Evolutionary conservation across 2,888 invertebrate genomes (phyloP), one percentile per base, ranked within the genome.

Genomic region (Pachymerium ferrugineum): DNA sequence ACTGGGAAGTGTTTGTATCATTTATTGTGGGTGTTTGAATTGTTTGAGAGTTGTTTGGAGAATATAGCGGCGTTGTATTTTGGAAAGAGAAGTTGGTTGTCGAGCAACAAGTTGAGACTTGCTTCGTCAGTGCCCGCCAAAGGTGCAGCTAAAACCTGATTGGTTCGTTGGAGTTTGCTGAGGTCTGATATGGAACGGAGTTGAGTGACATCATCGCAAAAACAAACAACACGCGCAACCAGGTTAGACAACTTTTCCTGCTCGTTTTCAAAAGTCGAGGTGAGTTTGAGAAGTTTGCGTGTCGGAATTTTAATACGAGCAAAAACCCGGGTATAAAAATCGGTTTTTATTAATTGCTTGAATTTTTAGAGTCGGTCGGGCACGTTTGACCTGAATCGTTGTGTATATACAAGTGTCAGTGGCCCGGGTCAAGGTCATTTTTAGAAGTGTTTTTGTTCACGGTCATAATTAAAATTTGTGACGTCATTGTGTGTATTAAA

Each of bases 371-470:
- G n/a, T n/a, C n/a, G n/a, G n/a, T n/a, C n/a, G n/a, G n/a, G 22
- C 47, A 47, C 47, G 47, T 47, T n/a, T 47, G 47, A 47, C 47
- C 47, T 22, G 47, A 47, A 47, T 47, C n/a, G n/a, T n/a, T n/a
- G n/a, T 47, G 47, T 47, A 22, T 47, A 47, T 22, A 19, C 47
- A 47, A 47, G 47, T 47, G 47, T 47, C 47, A 47, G 47, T 47
- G 47, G 47, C 47, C 47, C 38, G 22, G 47, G 47, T 47, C 47
- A 47, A 47, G 47, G 47, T 47, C 47, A 22, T 47, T 3, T 3
- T 16, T n/a, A n/a, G n/a, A n/a, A n/a, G n/a, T n/a, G n/a, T n/a
- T n/a, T n/a, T n/a, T n/a, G n/a, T n/a, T n/a, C n/a, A n/a, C n/a
- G n/a, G n/a, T n/a, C n/a, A n/a, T n/a, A n/a, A n/a, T n/a, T n/a